Base-by-base conservation (phyloP, 2,113 vertebrate genomes). In the Blennius ocellaris region DNA sequence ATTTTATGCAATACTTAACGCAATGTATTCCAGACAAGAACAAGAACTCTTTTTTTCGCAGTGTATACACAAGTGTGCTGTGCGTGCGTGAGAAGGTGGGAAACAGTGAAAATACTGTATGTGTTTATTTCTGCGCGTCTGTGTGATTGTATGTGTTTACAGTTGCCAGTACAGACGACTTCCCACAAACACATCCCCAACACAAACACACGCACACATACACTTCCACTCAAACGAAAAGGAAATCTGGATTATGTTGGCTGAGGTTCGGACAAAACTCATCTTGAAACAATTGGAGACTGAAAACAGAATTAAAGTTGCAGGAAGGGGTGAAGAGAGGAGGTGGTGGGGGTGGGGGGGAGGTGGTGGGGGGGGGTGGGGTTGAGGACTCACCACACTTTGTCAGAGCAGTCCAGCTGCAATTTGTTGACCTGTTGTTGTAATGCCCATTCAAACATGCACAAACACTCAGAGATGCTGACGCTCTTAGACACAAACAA, bases 161-260 rank as follows among this genome's bases (percentile, higher is more conserved):
- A 76, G 73, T 80, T 73, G 72, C 80, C 64, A 68, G 73, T 55
- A 39, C 81, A 81, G 80, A 86, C 83, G 87, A 78, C 78, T 74
- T 66, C 67, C 44, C 49, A 52, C 64, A 88, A 75, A 87, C 67
- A 78, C 60, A 16, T 55, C 45, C 61, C 15, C 47, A 50, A 69
- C 63, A 55, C 21, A 79, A 65, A 59, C 5, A 53, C 15, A 58
- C n/a, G 40, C 65, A 53, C 56, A 66, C 43, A 70, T 15, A 59
- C 67, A 66, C 49, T 68, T 53, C 56, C 67, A 77, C 52, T 44
- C 56, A 56, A 81, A 76, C 73, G 62, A 62, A 86, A 74, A 75
- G 82, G 82, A 90, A 87, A 81, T 92, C 92, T 92, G 93, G 91
- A 74, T 92, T 91, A 81, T 89, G 88, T 93, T 87, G 89, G 76